Evolutionary conservation across 2,797 vertebrate genomes (phyloP).

Genomic region (Erpetoichthys calabaricus): DNA sequence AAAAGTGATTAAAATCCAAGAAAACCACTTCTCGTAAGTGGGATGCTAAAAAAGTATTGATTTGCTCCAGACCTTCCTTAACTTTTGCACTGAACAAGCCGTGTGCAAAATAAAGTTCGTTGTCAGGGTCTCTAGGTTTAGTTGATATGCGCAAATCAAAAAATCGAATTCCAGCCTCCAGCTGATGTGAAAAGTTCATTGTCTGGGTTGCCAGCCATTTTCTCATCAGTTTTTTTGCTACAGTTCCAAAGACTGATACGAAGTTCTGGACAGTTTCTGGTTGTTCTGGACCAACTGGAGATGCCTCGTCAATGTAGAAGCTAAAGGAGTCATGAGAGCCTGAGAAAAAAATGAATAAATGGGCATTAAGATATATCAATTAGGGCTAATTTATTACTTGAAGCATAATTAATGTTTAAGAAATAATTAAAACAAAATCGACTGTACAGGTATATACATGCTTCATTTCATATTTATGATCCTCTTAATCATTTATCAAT

Average conservation of each 20-base stretch:
- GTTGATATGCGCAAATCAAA: constrained; percentile 96
- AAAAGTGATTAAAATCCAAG: constrained; percentile 97
- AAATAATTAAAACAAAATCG: no score
- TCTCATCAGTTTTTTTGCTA: constrained; percentile 94
- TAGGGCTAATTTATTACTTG: no score
- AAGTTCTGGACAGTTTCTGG: constrained; percentile 96
- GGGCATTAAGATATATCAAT: not conserved
- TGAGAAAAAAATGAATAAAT: constrained; percentile 34
- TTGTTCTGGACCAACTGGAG: constrained; percentile 90
- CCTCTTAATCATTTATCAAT: no score
- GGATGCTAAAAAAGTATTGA: constrained; percentile 70
- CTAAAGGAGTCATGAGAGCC: constrained; percentile 98
- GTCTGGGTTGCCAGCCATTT: constrained; percentile 97
- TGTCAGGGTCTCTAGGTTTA: constrained; percentile 90
- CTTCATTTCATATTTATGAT: no score
- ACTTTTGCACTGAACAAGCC: constrained; percentile 97
- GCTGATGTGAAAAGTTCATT: constrained; percentile 86
- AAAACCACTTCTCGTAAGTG: constrained; percentile 84
- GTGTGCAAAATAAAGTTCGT: constrained; percentile 91
- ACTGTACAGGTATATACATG: no score
- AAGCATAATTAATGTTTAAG: no score
- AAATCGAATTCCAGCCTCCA: constrained; percentile 87
- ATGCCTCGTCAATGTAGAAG: constrained; percentile 93
- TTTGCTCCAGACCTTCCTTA: constrained; percentile 86
- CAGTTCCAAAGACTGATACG: constrained; percentile 90